These are phyloP conservation scores for Hormiphora californensis DNA, from an alignment of 37 sponge, comb jelly and placozoan species.

Conservation along the genomic window DNA sequence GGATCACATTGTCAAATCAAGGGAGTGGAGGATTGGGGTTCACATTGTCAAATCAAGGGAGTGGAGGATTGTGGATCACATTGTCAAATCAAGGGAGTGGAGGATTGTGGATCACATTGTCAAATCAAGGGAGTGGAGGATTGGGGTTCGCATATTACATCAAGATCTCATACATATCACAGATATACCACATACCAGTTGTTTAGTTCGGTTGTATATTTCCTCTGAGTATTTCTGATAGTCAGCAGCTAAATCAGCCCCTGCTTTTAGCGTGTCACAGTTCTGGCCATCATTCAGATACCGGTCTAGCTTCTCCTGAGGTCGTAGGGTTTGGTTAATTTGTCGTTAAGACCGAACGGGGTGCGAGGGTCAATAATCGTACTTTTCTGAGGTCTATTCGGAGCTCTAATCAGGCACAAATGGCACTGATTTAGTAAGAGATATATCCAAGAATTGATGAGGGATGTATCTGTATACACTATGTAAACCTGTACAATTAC, in stretches of 20 bases:
- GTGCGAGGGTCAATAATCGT: not conserved
- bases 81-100: too few relatives aligned
- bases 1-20: too few relatives aligned
- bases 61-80: too few relatives aligned
- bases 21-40: too few relatives aligned
- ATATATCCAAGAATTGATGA: conserved; percentile 54
- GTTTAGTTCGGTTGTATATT: not conserved
- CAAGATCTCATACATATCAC: too few relatives aligned
- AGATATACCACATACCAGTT: not conserved
- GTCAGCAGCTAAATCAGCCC: not conserved
- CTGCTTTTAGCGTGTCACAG: not conserved
- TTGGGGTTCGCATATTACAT: too few relatives aligned
- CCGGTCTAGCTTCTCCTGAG: not conserved
- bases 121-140: too few relatives aligned
- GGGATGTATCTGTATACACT: too few relatives aligned
- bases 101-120: too few relatives aligned
- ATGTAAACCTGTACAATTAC: too few relatives aligned
- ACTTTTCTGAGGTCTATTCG: not conserved
- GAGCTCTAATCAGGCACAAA: conserved; percentile 60
- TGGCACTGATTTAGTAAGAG: conserved; percentile 58
- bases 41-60: too few relatives aligned
- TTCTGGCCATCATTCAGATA: not conserved
- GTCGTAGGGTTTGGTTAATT: too few relatives aligned
- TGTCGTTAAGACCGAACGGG: not conserved
- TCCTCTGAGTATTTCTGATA: not conserved